Base-by-base conservation (phyloP, 2,797 vertebrate species). In the Alectoris magna region DNA sequence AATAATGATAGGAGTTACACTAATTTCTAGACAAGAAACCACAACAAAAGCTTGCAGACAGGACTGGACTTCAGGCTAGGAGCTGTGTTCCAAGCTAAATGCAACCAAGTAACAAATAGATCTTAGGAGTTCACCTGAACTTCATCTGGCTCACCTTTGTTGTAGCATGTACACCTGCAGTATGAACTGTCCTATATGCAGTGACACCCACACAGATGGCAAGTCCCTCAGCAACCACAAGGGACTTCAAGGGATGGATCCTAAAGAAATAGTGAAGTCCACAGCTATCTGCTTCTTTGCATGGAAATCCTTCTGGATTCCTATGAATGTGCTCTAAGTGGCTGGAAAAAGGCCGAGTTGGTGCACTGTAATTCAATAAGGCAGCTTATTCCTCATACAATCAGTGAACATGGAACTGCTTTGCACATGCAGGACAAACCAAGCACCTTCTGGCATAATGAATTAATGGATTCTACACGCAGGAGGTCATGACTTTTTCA, bases 121-220 rank as follows among this genome's bases (percentile, higher is more conserved):
- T 13, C 29, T 51, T 22, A 4, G 0, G 9, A 77, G 62, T 16
- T 17, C 58, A 19, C 0, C 11, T 14, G 62, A 70, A 39, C 23
- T 72, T 64, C 53, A 62, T 10, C 49, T 66, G 44, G 38, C 27
- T 58, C 62, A 66, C 24, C 22, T 29, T 21, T 7, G 29, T 27
- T 4, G 13, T 0, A 31, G 48, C 1, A 8, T 48, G 10, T 2
- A 22, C 8, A 13, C 17, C n/a, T 75, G 43, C 41, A 43, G 8
- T 62, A 8, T 51, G 31, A 92, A 12, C 31, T 36, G 41, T 14
- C 21, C 15, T 21, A 26, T 4, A 44, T 26, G 39, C 70, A 46
- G 41, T n/a, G 36, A 60, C 6, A 8, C 15, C 68, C 19, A 53
- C 5, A 17, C 7, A 43, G 26, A 31, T 19, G 15, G 48, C 27